Evolutionary conservation across 1,140 invertebrate genomes (phyloP).

Genomic region (Laupala kohalensis): DNA sequence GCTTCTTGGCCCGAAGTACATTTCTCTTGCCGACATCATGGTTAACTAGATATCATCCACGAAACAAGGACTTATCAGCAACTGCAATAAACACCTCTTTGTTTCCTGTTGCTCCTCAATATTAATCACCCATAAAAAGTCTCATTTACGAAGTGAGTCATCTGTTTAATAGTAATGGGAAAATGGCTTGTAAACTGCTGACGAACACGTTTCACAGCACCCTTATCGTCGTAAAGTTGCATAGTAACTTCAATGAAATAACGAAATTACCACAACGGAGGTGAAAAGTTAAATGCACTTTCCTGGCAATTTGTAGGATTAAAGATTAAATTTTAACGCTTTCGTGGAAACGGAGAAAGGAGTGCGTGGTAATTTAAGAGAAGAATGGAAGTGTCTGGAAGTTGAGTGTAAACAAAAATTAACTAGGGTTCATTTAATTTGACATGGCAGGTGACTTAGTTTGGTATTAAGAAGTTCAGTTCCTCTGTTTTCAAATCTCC

Average conservation of each 20-base stretch:
- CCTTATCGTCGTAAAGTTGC: background rate
- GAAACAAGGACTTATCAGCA: background rate
- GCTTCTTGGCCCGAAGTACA: background rate
- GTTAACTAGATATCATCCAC: background rate
- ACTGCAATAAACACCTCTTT: background rate
- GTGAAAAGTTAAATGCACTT: background rate
- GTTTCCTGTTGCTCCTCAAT: background rate
- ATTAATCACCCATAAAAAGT: background rate
- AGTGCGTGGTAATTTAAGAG: background rate
- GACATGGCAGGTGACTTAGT: background rate
- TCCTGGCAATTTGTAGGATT: background rate
- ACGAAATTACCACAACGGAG: background rate
- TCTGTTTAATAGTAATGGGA: background rate
- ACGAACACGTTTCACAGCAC: too few relatives aligned
- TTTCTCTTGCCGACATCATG: background rate
- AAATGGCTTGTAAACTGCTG: background rate
- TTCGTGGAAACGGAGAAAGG: background rate
- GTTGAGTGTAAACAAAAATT: background rate
- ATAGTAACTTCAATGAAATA: background rate
- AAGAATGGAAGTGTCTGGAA: background rate
- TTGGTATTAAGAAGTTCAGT: too few relatives aligned
- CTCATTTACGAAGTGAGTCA: background rate
- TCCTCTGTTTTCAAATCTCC: too few relatives aligned
- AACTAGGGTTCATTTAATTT: background rate
- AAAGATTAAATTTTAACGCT: background rate